Evolutionary conservation across 2,113 vertebrate species (phyloP).

Genomic region (Struthio camelus): DNA sequence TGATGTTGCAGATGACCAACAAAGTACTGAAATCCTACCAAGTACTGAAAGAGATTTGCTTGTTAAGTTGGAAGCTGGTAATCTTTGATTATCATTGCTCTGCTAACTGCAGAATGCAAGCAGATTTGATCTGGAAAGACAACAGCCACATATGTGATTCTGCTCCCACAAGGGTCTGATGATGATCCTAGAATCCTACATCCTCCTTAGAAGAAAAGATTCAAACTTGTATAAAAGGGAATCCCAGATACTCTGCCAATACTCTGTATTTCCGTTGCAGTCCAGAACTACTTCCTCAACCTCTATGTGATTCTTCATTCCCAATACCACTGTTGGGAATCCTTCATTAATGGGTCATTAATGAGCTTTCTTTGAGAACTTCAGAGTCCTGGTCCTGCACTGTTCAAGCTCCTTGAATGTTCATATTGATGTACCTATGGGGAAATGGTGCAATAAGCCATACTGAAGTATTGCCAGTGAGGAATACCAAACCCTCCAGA

Average conservation of each 20-base stretch:
- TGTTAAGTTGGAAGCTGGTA: background rate
- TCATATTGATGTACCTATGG: background rate
- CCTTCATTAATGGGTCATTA: background rate
- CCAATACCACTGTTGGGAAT: background rate
- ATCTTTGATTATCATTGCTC: background rate
- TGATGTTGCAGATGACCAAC: background rate
- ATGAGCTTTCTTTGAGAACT: background rate
- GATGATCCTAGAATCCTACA: background rate
- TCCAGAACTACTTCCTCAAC: background rate
- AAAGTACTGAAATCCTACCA: no score
- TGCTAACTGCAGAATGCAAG: background rate
- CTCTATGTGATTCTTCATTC: background rate
- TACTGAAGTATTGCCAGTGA: background rate
- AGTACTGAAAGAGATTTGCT: background rate
- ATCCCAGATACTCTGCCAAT: background rate
- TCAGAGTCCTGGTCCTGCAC: background rate
- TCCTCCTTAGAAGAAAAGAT: background rate
- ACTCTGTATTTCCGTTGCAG: background rate
- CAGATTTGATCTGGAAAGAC: background rate
- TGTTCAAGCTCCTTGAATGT: background rate
- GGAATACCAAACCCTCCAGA: background rate
- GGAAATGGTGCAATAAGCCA: background rate
- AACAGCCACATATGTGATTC: background rate
- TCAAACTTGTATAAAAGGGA: background rate
- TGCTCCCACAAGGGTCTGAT: background rate